A percentile compares a stretch with the other conserved stretches of the same genome.
These are phyloP conservation scores for Stenopsyche tienmushanensis DNA, from an alignment of 1,140 invertebrate species.

Conservation along the genomic window DNA sequence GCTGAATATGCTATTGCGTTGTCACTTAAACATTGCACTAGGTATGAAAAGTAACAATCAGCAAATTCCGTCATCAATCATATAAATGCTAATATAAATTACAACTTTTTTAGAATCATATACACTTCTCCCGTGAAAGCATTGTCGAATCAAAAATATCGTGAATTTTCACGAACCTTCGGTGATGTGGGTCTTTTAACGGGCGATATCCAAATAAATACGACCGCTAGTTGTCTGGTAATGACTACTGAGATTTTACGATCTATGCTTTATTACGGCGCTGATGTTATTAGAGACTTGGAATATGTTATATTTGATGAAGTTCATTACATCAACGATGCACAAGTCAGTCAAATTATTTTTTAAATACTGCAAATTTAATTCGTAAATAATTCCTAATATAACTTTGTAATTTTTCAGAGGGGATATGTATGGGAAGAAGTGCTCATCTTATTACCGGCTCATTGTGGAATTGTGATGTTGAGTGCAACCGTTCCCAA, in stretches of 20 bases:
- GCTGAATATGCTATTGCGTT: constrained; percentile 98
- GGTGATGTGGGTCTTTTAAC: constrained; percentile 93
- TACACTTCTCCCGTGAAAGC: constrained; percentile 99
- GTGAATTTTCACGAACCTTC: constrained; percentile 93
- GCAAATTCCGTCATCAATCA: not conserved
- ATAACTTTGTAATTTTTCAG: constrained; percentile 50
- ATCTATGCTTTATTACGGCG: constrained; percentile 96
- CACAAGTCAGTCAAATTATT: constrained; percentile 78
- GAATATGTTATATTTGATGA: constrained; percentile 99
- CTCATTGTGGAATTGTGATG: constrained; percentile 95
- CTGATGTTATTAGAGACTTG: constrained; percentile 91
- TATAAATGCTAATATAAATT: constrained; percentile 2
- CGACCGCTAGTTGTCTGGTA: constrained; percentile 90
- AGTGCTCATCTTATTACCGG: constrained; percentile 92
- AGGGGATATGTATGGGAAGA: constrained; percentile 99
- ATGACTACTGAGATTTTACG: constrained; percentile 99
- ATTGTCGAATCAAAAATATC: constrained; percentile 98
- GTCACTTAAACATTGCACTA: constrained; percentile 89
- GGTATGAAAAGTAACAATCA: constrained; percentile 52
- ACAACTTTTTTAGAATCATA: constrained; percentile 71
- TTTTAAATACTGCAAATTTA: constrained; percentile 6
- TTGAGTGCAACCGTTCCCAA: constrained; percentile 98
- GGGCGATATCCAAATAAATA: constrained; percentile 95
- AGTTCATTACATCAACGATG: constrained; percentile 98
- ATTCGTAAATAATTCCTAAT: constrained; percentile 16